These are phyloP conservation scores for Vollenhovia emeryi DNA, from an alignment of 1,140 invertebrate genomes.

Conservation along the genomic window DNA sequence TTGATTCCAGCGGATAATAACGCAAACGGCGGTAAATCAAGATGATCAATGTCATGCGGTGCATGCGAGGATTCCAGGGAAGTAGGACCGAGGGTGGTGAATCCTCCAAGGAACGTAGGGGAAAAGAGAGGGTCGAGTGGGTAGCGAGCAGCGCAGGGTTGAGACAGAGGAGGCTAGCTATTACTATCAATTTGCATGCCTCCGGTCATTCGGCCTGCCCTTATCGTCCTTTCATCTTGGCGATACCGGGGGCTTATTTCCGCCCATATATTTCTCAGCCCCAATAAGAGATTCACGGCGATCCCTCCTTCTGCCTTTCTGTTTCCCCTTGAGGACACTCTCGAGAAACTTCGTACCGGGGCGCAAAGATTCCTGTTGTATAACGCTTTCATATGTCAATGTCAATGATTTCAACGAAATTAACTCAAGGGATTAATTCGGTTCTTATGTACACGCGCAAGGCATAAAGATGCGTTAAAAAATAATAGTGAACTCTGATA, in stretches of 20 bases:
- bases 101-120: conserved; percentile 64
- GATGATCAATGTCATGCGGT: conserved; percentile 71
- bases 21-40: conserved; percentile 70
- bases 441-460: not conserved
- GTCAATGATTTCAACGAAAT: not conserved
- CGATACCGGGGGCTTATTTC: conserved; percentile 74
- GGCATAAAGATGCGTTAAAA: not conserved
- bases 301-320: conserved; percentile 5
- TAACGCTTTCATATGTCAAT: not conserved
- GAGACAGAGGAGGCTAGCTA: conserved; percentile 71
- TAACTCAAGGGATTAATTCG: not conserved
- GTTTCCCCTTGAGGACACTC: conserved; percentile 45
- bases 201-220: conserved; percentile 76
- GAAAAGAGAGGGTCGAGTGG: conserved; percentile 20
- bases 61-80: conserved; percentile 68
- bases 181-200: conserved; percentile 78
- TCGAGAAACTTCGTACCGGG: conserved; percentile 38
- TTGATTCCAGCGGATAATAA: conserved; percentile 64
- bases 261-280: conserved; percentile 72
- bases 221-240: conserved; percentile 77
- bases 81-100: conserved; percentile 31
- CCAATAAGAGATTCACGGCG: conserved; percentile 67
- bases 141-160: conserved; percentile 5
- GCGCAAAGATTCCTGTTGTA: not conserved
- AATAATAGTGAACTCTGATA: not conserved